Evolutionary conservation across 2,113 vertebrate species (phyloP).

Genomic region (Carlito syrichta): DNA sequence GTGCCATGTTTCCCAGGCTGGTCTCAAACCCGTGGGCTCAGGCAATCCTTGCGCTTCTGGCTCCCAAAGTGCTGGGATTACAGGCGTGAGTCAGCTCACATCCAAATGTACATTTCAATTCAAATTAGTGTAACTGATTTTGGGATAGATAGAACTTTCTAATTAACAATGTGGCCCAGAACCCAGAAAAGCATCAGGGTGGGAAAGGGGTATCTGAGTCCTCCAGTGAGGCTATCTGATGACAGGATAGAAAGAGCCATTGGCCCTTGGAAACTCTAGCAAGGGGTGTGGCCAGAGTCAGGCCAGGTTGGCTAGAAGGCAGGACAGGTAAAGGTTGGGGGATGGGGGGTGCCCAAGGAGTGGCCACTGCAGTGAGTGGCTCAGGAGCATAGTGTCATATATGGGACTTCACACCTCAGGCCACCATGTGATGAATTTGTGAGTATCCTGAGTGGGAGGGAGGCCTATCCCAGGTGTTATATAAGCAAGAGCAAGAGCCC

Average conservation of each 20-base stretch:
- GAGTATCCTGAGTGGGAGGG: background rate
- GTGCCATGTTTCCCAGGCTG: too few species aligned
- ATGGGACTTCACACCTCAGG: background rate
- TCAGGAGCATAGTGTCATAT: background rate
- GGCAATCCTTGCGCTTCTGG: too few species aligned
- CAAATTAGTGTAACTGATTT: background rate
- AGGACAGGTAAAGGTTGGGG: background rate
- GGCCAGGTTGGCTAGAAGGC: too few species aligned
- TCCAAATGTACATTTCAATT: background rate
- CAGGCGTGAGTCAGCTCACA: too few species aligned
- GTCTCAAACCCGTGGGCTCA: too few species aligned
- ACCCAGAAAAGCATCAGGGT: background rate
- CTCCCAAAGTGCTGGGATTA: too few species aligned
- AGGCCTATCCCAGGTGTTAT: background rate
- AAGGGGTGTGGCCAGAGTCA: background rate
- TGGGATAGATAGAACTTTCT: background rate
- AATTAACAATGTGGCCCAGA: background rate
- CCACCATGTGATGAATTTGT: background rate
- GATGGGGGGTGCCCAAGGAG: accelerated
- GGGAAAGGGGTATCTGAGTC: background rate
- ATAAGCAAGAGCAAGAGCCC: background rate
- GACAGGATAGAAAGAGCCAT: background rate
- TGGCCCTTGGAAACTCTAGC: background rate
- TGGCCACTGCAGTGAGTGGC: background rate
- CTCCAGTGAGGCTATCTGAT: background rate